These are phyloP conservation scores for Euzophera pinguis DNA, from an alignment of 2,888 invertebrate genomes.

Conservation along the genomic window DNA sequence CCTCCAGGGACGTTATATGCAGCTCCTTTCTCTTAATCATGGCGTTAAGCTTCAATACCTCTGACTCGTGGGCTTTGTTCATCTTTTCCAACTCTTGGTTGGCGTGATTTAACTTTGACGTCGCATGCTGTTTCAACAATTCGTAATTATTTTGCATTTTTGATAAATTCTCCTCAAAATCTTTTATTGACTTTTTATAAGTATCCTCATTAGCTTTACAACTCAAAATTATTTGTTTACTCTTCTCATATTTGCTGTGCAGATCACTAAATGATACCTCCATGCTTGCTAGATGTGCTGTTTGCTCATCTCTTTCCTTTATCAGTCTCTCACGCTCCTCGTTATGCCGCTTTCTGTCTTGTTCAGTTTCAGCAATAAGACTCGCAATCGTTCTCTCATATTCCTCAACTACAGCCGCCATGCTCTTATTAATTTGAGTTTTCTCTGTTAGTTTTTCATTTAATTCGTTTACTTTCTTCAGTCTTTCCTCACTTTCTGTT, in stretches of 20 bases:
- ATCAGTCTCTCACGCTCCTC: constrained; percentile 75
- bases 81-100: constrained; percentile 90
- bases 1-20: constrained; percentile 89
- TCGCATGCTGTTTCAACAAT: constrained; percentile 92
- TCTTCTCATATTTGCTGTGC: constrained; percentile 83
- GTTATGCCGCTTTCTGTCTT: constrained; percentile 80
- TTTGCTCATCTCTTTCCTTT: constrained; percentile 81
- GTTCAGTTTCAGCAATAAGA: constrained; percentile 85
- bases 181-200: constrained; percentile 82
- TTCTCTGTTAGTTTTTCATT: constrained; percentile 61
- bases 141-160: constrained; percentile 92
- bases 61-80: constrained; percentile 86
- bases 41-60: constrained; percentile 91
- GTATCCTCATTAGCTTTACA: constrained; percentile 83
- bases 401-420: constrained; percentile 86
- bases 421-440: constrained; percentile 70
- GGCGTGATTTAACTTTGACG: constrained; percentile 86
- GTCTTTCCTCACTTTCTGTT: constrained; percentile 48
- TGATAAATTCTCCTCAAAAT: constrained; percentile 84
- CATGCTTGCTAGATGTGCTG: constrained; percentile 80
- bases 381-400: constrained; percentile 89
- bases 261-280: constrained; percentile 82
- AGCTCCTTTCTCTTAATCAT: constrained; percentile 93
- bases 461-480: constrained; percentile 58
- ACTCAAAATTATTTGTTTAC: constrained; percentile 79